A percentile compares a stretch with the other conserved stretches of the same genome.
phyloP scores from a whole-genome alignment of 2,113 vertebrate species.

The Dolichallabes microphthalmus region DNA sequence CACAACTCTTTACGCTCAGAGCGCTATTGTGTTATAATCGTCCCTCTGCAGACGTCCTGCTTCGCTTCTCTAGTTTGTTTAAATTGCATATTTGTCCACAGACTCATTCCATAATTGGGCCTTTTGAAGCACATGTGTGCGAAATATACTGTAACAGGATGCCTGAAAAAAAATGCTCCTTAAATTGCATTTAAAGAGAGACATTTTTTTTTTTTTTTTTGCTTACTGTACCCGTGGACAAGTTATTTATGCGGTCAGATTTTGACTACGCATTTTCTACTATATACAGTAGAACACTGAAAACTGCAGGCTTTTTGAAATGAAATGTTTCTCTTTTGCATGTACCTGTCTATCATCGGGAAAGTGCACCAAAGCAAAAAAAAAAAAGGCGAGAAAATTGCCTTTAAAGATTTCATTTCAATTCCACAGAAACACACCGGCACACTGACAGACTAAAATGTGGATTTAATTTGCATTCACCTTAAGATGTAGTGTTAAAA shows the following conservation, averaged over 20 bases:
- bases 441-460: not conserved
- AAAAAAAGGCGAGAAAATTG: not conserved
- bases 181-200: not conserved
- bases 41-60: conserved; percentile 12
- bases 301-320: not conserved
- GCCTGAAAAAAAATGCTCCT: not conserved
- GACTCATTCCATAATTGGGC: conserved; percentile 22
- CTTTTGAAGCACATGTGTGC: conserved; percentile 23
- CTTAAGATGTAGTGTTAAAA: not conserved
- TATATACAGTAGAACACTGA: not conserved
- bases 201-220: too few relatives aligned
- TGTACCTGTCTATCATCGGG: not conserved
- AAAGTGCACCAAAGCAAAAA: not conserved
- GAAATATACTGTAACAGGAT: not conserved
- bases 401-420: not conserved
- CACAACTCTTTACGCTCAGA: conserved; percentile 38
- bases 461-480: not conserved
- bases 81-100: conserved; percentile 43
- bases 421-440: not conserved
- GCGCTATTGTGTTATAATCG: conserved; percentile 21
- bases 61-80: conserved; percentile 8
- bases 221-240: not conserved
- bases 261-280: not conserved
- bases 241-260: not conserved
- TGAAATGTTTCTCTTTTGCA: not conserved